These are phyloP conservation scores for Porites lutea DNA, from an alignment of 64 coral and sea anemone species.

Conservation along the genomic window DNA sequence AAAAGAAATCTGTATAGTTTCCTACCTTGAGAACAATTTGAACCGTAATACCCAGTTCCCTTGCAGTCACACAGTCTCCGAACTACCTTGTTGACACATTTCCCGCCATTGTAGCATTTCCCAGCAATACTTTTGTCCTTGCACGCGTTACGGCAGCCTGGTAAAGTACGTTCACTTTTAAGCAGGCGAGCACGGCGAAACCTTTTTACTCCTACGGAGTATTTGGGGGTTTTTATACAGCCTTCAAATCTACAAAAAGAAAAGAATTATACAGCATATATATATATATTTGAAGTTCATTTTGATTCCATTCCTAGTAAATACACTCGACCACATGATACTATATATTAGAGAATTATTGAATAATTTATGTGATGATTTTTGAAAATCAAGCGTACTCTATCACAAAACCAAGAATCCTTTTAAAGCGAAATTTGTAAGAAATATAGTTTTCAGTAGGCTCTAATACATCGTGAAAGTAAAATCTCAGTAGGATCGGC, in stretches of 20 bases:
- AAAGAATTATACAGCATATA: not conserved
- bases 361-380: no score
- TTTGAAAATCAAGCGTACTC: no score
- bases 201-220: constrained; percentile 34
- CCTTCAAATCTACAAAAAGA: constrained; percentile 67
- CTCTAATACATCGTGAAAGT: no score
- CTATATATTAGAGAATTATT: no score
- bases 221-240: constrained; percentile 74
- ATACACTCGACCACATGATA: no score
- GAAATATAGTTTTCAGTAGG: no score
- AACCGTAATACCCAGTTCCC: constrained; percentile 72
- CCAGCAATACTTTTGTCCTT: constrained; percentile 6
- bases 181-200: constrained; percentile 26
- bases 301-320: not conserved
- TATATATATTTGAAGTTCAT: not conserved
- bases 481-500: no score
- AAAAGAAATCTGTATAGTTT: not conserved
- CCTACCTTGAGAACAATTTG: constrained; percentile 52
- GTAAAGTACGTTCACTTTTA: not conserved
- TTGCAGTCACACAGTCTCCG: constrained; percentile 70
- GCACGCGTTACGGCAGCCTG: constrained; percentile 64
- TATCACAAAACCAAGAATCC: no score
- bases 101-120: constrained; percentile 74
- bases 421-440: no score
- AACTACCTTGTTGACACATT: constrained; percentile 73